Conservation (phyloP, 2,113 vertebrate genomes). For the Tupaia chinensis region DNA sequence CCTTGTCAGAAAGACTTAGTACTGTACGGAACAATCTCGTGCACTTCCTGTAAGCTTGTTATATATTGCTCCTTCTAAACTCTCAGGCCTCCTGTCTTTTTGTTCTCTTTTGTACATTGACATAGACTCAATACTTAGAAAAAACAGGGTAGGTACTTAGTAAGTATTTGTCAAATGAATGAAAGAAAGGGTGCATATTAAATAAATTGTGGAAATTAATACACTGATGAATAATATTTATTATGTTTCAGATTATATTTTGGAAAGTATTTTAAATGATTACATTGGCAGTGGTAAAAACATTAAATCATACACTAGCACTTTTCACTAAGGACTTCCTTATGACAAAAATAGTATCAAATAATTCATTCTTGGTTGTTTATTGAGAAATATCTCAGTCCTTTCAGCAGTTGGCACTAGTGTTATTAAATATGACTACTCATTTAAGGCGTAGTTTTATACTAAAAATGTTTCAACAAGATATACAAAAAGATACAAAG, state of each 20-base stretch:
- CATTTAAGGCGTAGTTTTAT: not conserved
- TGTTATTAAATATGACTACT: not conserved
- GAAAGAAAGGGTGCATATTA: not conserved
- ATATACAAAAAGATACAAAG: not conserved
- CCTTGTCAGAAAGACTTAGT: not conserved
- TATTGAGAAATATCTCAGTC: not conserved
- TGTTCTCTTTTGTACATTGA: not conserved
- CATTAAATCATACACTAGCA: not conserved
- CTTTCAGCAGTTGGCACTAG: not conserved
- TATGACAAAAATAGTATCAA: slow-evolving; percentile 6
- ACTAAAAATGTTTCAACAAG: not conserved
- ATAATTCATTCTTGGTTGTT: not conserved
- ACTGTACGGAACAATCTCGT: not conserved
- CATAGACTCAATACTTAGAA: not conserved
- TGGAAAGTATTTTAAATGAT: not conserved
- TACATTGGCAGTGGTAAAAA: not conserved
- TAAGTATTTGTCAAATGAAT: not conserved
- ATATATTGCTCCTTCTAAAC: not conserved
- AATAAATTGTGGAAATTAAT: not conserved
- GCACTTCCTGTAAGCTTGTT: not conserved
- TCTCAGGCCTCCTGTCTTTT: not conserved
- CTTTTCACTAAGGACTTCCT: slow-evolving; percentile 4
- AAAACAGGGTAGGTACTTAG: not conserved
- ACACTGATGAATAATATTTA: not conserved
- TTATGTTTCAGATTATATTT: not conserved